phyloP scores from a whole-genome alignment of 2,113 vertebrate genomes.

The Typhlomys cinereus region DNA sequence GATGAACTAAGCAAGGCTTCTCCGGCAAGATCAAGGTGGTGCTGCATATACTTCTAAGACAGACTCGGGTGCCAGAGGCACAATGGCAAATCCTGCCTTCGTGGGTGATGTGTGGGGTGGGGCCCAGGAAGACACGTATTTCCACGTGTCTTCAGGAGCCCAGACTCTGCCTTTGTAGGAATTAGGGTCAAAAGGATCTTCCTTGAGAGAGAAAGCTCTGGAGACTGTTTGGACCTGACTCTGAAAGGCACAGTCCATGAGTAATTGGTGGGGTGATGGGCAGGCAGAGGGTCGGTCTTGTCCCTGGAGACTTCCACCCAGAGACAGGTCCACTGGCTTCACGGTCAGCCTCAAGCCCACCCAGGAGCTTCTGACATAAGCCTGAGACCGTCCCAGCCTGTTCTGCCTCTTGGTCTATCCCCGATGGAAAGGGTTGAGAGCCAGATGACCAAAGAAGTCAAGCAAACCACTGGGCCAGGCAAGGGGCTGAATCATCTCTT shows the following conservation, averaged over 20 bases:
- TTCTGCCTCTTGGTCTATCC: not conserved
- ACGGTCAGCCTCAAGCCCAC: not conserved
- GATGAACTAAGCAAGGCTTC: not conserved
- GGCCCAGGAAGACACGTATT: too few species aligned
- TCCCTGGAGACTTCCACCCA: not conserved
- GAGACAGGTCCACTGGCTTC: not conserved
- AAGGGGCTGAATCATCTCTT: not conserved
- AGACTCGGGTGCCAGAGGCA: not conserved
- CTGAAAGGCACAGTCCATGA: not conserved
- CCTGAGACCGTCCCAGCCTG: not conserved
- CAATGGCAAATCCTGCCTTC: not conserved
- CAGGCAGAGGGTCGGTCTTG: not conserved
- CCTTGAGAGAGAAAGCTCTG: not conserved
- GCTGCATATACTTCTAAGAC: not conserved
- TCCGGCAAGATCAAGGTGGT: not conserved
- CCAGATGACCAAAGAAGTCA: not conserved
- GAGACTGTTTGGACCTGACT: not conserved
- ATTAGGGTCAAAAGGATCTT: not conserved
- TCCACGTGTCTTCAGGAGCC: not conserved
- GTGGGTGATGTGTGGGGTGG: not conserved
- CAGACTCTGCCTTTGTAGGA: not conserved
- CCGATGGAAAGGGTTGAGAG: not conserved
- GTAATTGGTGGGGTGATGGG: not conserved
- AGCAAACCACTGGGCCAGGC: not conserved
- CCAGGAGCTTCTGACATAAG: not conserved